phyloP scores from a whole-genome alignment of 2,888 invertebrate species.

The Amphipyra berbera region DNA sequence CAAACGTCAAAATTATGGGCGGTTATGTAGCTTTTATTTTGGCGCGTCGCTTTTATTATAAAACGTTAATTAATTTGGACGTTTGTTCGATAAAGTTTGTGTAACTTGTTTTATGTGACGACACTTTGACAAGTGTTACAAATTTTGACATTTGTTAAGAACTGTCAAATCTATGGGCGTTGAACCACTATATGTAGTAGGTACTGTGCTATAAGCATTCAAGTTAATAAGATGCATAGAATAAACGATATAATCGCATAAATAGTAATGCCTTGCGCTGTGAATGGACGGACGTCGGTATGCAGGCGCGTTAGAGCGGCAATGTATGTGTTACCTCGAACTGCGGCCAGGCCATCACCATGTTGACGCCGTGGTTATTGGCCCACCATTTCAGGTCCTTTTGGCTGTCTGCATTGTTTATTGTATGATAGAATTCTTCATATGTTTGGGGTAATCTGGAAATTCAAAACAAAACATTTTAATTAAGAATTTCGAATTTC shows the following conservation, averaged over 20 bases:
- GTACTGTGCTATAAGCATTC: constrained; percentile 62
- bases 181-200: no score
- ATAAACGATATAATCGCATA: constrained; percentile 41
- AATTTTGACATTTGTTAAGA: no score
- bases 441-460: constrained; percentile 98
- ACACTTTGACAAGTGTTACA: no score
- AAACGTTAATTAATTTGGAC: no score
- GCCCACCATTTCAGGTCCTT: constrained; percentile 99
- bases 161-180: no score
- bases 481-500: neutral
- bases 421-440: constrained; percentile 98
- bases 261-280: constrained; percentile 62
- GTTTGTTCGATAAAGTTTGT: no score
- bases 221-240: constrained; percentile 63
- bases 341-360: constrained; percentile 99
- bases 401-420: constrained; percentile 97
- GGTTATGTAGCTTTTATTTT: no score
- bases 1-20: no score
- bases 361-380: constrained; percentile 98
- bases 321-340: constrained; percentile 95
- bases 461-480: constrained; percentile 28
- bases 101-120: no score
- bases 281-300: constrained; percentile 45
- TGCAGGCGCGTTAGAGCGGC: constrained; percentile 34
- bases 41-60: no score